Conservation (phyloP, 1,140 invertebrate species). For the Drosophila tani region DNA sequence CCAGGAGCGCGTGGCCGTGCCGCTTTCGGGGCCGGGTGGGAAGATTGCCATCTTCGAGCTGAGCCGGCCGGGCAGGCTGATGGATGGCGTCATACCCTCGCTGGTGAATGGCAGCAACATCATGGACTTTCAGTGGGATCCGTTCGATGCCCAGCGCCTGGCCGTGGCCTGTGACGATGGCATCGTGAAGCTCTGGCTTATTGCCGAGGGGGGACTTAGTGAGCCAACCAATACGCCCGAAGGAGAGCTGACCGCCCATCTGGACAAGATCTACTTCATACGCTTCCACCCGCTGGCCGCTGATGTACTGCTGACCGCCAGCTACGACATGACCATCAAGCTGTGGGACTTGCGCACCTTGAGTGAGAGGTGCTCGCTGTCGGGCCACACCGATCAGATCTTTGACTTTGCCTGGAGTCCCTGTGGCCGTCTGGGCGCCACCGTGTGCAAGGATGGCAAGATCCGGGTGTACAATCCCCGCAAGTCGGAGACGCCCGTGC, state of each 20-base stretch:
- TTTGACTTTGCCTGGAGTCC: conserved; percentile 96
- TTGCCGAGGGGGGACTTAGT: conserved; percentile 87
- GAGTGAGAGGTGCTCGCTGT: conserved; percentile 81
- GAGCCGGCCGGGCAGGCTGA: conserved; percentile 90
- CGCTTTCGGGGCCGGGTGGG: conserved; percentile 94
- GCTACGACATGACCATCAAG: conserved; percentile 95
- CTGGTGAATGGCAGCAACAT: conserved; percentile 94
- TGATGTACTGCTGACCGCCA: conserved; percentile 93
- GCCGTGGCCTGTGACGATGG: conserved; percentile 96
- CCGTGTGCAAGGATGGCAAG: conserved; percentile 95
- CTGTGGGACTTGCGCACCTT: conserved; percentile 91
- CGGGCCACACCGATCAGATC: conserved; percentile 93
- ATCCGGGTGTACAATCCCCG: conserved; percentile 91
- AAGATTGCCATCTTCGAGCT: conserved; percentile 95
- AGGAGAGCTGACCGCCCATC: conserved; percentile 91
- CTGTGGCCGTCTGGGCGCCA: conserved; percentile 93
- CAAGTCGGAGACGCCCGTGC: conserved; percentile 88
- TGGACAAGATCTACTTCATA: conserved; percentile 96
- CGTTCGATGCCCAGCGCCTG: conserved; percentile 92
- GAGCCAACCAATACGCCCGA: conserved; percentile 87
- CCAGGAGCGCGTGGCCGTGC: conserved; percentile 93
- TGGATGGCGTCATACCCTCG: conserved; percentile 92
- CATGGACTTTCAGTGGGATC: conserved; percentile 97
- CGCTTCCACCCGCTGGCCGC: conserved; percentile 95
- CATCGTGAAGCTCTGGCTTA: conserved; percentile 94